phyloP scores from a whole-genome alignment of 2,888 invertebrate genomes.

The Eupithecia subumbrata region DNA sequence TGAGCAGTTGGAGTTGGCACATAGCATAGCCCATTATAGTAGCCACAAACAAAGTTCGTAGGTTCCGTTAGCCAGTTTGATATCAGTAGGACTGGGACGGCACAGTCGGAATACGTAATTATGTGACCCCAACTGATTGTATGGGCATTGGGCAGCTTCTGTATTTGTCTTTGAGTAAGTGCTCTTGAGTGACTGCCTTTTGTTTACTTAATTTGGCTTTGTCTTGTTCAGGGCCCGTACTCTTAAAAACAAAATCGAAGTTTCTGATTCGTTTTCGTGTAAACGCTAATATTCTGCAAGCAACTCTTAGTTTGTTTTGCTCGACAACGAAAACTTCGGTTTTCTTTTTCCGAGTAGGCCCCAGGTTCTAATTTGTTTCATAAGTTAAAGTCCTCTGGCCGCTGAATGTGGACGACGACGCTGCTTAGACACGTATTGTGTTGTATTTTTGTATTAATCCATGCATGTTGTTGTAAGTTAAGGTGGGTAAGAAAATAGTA shows the following conservation, averaged over 20 bases:
- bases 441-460: neutral
- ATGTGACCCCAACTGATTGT: neutral
- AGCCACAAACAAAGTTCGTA: neutral
- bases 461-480: neutral
- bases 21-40: no score
- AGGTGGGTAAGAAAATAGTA: no score
- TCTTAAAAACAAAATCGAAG: no score
- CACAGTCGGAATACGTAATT: neutral
- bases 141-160: neutral
- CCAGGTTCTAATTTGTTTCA: no score
- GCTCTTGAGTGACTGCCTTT: neutral
- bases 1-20: neutral
- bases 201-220: neutral
- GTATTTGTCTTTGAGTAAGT: constrained; percentile 3
- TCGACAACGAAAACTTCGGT: no score
- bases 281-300: no score
- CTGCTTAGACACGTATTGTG: neutral
- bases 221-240: no score
- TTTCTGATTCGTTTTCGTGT: no score
- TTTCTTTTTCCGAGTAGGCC: no score
- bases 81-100: neutral
- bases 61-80: neutral
- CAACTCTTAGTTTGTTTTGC: no score
- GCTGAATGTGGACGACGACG: neutral
- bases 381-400: no score